Base-by-base conservation (phyloP, 2,888 invertebrate genomes). In the Perdita meconis region DNA sequence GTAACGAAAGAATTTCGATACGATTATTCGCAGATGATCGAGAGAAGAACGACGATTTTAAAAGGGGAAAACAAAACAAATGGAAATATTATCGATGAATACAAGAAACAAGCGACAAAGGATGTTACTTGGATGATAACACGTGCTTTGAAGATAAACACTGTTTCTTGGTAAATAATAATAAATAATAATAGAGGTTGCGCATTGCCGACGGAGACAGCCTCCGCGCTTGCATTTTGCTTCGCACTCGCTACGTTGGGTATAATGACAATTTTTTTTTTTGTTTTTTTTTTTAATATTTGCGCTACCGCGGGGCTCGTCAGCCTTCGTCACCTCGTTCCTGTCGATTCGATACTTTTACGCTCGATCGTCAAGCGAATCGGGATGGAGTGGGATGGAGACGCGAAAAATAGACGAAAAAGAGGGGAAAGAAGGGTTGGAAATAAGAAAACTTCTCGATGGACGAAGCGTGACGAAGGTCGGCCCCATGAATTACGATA, bases 191-290 rank as follows among this genome's bases (percentile, higher is more conserved):
- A 87, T 86, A 86, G 83, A 88, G 88, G 86, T 89, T 85, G 81
- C 81, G 89, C 86, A 89, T 84, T 84, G 85, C 83, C 86, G 87
- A 83, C 84, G 88, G 87, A 89, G 88, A 89, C 89, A 87, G 86
- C 89, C 88, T 90, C 87, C 87, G 88, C 86, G 87, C 82, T 86
- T 87, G 90, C 87, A 89, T 88, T 71, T 88, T 77, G 87, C 88
- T 88, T 89, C 87, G 86, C 86, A 88, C 85, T 85, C 80, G 89
- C 88, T 89, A 87, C 83, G 80, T 85, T 88, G 78, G 76, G 56
- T 77, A 78, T 83, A 72, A 73, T 74, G 19, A 42, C 47, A n/a
- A n/a, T 69, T 74, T 71, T 81, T 78, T 85, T 86, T 85, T 84
- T 85, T 80, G 74, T 79, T 82, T 85, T 84, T 85, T 80, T 72